Evolutionary conservation across 1,140 invertebrate species (phyloP).

Genomic region (Zaprionus vittiger): DNA sequence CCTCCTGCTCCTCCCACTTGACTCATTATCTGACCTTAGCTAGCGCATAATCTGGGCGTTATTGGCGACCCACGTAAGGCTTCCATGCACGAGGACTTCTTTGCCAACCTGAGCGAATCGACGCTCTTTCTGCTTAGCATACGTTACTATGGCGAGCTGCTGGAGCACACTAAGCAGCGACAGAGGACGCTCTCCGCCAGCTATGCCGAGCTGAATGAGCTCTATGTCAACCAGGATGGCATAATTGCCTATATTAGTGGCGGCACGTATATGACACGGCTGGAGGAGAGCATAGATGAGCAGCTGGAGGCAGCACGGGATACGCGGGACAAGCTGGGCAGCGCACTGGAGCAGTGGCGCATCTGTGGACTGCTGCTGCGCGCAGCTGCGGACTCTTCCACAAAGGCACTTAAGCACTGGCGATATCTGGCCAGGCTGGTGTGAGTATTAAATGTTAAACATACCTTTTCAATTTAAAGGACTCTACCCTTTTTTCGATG

Average conservation of each 20-base stretch:
- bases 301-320: conserved; percentile 81
- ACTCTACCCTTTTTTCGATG: not conserved
- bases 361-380: conserved; percentile 74
- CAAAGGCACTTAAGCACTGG: conserved; percentile 73
- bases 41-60: conserved; percentile 75
- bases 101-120: conserved; percentile 79
- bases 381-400: conserved; percentile 71
- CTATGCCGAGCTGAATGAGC: conserved; percentile 72
- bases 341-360: conserved; percentile 80
- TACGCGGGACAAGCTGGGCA: conserved; percentile 76
- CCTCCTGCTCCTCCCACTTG: not conserved
- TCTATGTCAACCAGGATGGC: conserved; percentile 79
- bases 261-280: conserved; percentile 76
- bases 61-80: conserved; percentile 79
- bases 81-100: conserved; percentile 84
- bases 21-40: conserved; percentile 36
- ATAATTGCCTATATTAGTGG: conserved; percentile 82
- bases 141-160: conserved; percentile 71
- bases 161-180: conserved; percentile 72
- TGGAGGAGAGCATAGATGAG: conserved; percentile 76
- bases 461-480: not conserved
- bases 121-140: conserved; percentile 71
- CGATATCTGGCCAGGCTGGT: conserved; percentile 54
- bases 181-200: conserved; percentile 63
- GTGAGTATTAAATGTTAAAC: conserved; percentile 36